These are phyloP conservation scores for Lepilemur ruficaudatus DNA, from an alignment of 2,797 vertebrate genomes.

Conservation along the genomic window DNA sequence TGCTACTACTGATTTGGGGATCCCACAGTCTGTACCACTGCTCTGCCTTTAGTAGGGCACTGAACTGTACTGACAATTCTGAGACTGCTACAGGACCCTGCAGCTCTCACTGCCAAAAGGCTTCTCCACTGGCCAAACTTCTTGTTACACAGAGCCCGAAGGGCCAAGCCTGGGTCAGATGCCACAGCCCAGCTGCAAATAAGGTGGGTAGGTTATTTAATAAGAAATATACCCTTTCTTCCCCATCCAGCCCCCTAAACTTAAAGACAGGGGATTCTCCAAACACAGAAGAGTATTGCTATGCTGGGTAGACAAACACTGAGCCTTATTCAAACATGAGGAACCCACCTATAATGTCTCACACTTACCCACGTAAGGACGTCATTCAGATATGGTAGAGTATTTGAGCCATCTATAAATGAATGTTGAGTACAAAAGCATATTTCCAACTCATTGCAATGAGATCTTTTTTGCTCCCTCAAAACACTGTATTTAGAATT, in stretches of 20 bases:
- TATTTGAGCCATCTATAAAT: neutral
- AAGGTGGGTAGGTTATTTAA: neutral
- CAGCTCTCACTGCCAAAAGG: neutral
- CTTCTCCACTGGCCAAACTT: neutral
- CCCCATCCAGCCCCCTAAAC: neutral
- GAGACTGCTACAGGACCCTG: neutral
- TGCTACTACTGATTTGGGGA: no score
- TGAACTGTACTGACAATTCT: no score
- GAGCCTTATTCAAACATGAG: neutral
- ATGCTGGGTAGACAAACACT: neutral
- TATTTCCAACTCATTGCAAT: neutral
- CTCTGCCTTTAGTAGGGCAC: fast-evolving
- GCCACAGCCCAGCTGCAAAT: neutral
- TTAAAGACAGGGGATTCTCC: neutral
- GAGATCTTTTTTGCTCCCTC: neutral
- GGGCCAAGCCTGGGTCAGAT: neutral
- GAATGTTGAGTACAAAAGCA: neutral
- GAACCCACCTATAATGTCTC: neutral
- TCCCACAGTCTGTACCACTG: no score
- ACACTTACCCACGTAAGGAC: neutral
- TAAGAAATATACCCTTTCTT: neutral
- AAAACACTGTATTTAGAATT: neutral
- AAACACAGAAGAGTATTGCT: neutral
- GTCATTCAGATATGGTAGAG: neutral
- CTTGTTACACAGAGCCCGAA: neutral